These are phyloP conservation scores for sheep (Ovis aries) DNA, from an alignment of 2,113 vertebrate species.

Conservation along the genomic window ARS-UI_Ramb_v3.0 NC_056059.1:90348501-90349000, in stretches of 20 bases:
- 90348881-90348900: not conserved
- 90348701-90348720: not conserved
- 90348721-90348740: not conserved
- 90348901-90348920: not conserved
- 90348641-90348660: not conserved
- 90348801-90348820: not conserved
- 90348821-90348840: not conserved
- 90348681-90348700: not conserved
- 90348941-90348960: not conserved
- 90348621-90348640: not conserved
- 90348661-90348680: not conserved
- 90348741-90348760: not conserved
- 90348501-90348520: not conserved
- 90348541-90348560: not conserved
- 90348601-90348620: not conserved
- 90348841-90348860: not conserved
- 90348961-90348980: not conserved
- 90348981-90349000: not conserved
- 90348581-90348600: not conserved
- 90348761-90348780: not conserved
- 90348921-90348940: not conserved
- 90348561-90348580: not conserved
- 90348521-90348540: not conserved
- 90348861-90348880: not conserved
- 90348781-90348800: not conserved